Conservation (phyloP, 2,113 vertebrate genomes). For the Illadopsis cleaveri region DNA sequence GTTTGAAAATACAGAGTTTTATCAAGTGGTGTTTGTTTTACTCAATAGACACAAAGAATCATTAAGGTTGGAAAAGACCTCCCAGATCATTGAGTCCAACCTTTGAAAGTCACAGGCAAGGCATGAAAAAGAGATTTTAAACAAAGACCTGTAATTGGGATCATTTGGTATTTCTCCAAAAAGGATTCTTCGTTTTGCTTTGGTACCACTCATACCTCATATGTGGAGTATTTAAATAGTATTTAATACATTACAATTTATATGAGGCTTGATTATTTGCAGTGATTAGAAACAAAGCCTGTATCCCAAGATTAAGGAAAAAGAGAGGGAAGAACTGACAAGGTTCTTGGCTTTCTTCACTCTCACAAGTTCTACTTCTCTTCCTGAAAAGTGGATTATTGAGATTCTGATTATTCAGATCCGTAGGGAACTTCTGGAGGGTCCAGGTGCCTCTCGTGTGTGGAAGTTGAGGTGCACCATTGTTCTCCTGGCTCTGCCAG, state of each 20-base stretch:
- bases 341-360: neutral
- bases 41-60: neutral
- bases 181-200: neutral
- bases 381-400: neutral
- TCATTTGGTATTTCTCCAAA: neutral
- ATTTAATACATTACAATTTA: neutral
- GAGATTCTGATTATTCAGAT: neutral
- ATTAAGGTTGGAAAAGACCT: neutral
- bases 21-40: neutral
- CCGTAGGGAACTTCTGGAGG: neutral
- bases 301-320: neutral
- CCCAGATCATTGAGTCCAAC: accelerated
- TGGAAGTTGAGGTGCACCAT: neutral
- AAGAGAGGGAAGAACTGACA: neutral
- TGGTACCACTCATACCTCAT: neutral
- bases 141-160: neutral
- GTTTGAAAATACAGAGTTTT: neutral
- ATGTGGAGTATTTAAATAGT: neutral
- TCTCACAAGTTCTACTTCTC: neutral
- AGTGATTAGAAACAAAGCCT: neutral
- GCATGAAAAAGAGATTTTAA: neutral
- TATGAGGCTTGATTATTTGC: neutral
- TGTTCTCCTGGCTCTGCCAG: neutral
- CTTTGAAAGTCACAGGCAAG: neutral
- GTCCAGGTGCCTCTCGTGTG: neutral